These are phyloP conservation scores for Cheilosia impressa DNA, from an alignment of 2,888 invertebrate species.

Conservation along the genomic window DNA sequence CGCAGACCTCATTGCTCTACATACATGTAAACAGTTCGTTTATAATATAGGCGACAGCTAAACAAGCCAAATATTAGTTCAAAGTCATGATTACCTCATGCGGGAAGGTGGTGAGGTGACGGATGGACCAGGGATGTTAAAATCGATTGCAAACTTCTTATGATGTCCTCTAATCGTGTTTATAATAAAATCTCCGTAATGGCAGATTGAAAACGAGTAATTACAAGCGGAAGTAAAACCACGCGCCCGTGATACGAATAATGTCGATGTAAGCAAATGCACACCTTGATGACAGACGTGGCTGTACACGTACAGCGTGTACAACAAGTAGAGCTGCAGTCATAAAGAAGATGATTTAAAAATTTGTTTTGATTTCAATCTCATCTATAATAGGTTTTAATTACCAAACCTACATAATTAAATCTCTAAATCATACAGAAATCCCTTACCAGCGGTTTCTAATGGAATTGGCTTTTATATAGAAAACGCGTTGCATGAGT, in stretches of 20 bases:
- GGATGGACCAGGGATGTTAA: not conserved
- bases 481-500: too few relatives aligned
- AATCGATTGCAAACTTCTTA: constrained; percentile 18
- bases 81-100: constrained; percentile 51
- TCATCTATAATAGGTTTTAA: too few relatives aligned
- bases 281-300: constrained; percentile 17
- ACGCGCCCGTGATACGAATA: constrained; percentile 6
- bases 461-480: too few relatives aligned
- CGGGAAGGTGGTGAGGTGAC: not conserved
- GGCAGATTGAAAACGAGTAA: constrained; percentile 37
- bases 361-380: too few relatives aligned
- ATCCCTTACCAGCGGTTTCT: too few relatives aligned
- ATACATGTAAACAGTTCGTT: not conserved
- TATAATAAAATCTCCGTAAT: constrained; percentile 53
- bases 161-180: constrained; percentile 54
- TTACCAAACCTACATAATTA: too few relatives aligned
- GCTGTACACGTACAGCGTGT: constrained; percentile 10
- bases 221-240: constrained; percentile 49
- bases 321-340: not conserved
- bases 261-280: constrained; percentile 11
- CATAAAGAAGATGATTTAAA: too few relatives aligned
- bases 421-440: too few relatives aligned
- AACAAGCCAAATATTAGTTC: constrained; percentile 39
- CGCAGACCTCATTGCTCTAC: constrained; percentile 34
- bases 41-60: not conserved